Conservation (phyloP, 2,888 invertebrate species). For the Cacoxenus indagator region DNA sequence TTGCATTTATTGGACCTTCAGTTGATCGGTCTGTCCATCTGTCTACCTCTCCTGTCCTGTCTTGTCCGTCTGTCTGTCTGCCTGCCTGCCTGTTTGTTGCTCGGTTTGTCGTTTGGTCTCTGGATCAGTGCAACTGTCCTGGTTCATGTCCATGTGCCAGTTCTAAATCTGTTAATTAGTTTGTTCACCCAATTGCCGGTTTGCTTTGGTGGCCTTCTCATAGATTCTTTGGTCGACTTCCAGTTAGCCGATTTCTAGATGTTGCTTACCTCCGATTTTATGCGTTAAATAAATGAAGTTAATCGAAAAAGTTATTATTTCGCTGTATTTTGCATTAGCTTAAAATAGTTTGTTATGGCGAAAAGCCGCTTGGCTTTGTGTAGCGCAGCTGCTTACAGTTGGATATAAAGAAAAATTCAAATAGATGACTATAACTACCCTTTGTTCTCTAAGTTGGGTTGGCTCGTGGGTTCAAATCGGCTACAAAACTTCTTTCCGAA, state of each 20-base stretch:
- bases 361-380: no score
- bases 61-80: neutral
- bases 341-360: neutral
- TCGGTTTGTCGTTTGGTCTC: no score
- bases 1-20: constrained; percentile 10
- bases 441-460: no score
- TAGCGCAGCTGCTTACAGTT: no score
- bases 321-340: neutral
- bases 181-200: neutral
- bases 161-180: neutral
- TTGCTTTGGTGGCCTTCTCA: neutral
- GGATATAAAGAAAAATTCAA: no score
- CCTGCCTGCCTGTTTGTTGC: neutral
- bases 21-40: neutral
- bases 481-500: no score
- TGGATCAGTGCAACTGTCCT: neutral
- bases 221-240: neutral
- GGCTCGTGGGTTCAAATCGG: no score
- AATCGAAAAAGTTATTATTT: neutral
- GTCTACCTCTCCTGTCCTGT: no score
- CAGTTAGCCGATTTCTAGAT: neutral
- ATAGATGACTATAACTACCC: no score
- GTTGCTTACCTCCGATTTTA: neutral
- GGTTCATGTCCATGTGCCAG: neutral
- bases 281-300: constrained; percentile 3